Percentiles rank a stretch among this genome's conserved stretches.
Evolutionary conservation across 2,888 invertebrate species (phyloP).

Genomic region (Epinotia demarniana): DNA sequence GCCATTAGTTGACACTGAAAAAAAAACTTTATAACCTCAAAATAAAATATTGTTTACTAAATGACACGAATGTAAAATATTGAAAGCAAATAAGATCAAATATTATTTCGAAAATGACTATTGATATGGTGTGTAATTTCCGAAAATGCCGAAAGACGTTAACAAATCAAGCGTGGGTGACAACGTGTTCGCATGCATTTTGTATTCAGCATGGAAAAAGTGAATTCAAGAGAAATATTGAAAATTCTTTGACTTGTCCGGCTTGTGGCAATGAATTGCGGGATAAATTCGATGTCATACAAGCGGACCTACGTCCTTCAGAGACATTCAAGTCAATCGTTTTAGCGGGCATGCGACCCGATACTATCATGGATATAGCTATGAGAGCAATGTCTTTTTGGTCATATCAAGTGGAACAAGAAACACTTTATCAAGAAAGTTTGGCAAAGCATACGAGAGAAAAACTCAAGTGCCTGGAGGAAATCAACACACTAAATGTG

Average conservation of each 20-base stretch:
- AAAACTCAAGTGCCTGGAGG: conserved; percentile 77
- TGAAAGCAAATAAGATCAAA: conserved; percentile 3
- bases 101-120: conserved; percentile 57
- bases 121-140: conserved; percentile 82
- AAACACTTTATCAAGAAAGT: conserved; percentile 79
- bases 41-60: conserved; percentile 33
- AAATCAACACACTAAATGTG: conserved; percentile 73
- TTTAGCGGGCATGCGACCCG: conserved; percentile 81
- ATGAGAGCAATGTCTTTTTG: conserved; percentile 84
- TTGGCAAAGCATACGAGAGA: conserved; percentile 78
- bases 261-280: conserved; percentile 79
- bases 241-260: conserved; percentile 77
- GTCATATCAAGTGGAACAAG: conserved; percentile 83
- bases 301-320: conserved; percentile 79
- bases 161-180: conserved; percentile 80
- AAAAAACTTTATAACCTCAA: conserved; percentile 44
- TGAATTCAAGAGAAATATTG: conserved; percentile 76
- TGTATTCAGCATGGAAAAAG: conserved; percentile 82
- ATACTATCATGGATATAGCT: conserved; percentile 82
- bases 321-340: conserved; percentile 83
- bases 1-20: background rate
- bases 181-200: conserved; percentile 84
- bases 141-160: conserved; percentile 80
- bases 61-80: background rate
- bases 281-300: conserved; percentile 82